These are phyloP conservation scores for Anguilla obscura DNA, from an alignment of 2,797 vertebrate genomes.

Conservation along the genomic window DNA sequence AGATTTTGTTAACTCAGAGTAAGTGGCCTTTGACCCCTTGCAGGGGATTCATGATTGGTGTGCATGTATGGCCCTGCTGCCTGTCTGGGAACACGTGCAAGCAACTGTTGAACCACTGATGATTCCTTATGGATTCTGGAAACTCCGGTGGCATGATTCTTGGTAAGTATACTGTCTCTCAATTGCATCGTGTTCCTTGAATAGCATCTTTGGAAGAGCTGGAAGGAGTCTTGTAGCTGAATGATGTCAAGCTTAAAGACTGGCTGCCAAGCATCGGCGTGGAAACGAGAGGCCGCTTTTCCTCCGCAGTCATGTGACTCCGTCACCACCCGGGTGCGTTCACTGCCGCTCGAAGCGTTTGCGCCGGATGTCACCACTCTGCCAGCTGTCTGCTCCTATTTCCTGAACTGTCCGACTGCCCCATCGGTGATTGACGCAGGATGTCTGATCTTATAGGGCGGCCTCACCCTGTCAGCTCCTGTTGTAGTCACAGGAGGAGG, in stretches of 20 bases:
- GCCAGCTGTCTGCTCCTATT: not conserved
- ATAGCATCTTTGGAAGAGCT: not conserved
- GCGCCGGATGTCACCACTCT: not conserved
- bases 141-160: not conserved
- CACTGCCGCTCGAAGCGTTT: not conserved
- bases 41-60: not conserved
- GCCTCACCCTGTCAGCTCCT: slow-evolving; percentile 1
- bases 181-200: not conserved
- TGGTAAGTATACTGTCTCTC: not conserved
- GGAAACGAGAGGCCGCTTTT: not conserved
- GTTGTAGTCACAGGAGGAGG: not conserved
- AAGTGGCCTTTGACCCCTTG: not conserved
- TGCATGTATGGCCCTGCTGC: not conserved
- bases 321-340: not conserved
- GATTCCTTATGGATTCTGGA: not conserved
- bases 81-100: not conserved
- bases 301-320: not conserved
- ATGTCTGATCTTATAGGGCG: not conserved
- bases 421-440: not conserved
- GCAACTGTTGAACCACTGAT: not conserved
- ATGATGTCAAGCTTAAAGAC: not conserved
- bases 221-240: not conserved
- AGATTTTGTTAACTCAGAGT: not conserved
- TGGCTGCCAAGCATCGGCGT: not conserved
- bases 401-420: not conserved